Evolutionary conservation across 2,113 vertebrate genomes (phyloP).

Genomic region (Corynorhinus townsendii): DNA sequence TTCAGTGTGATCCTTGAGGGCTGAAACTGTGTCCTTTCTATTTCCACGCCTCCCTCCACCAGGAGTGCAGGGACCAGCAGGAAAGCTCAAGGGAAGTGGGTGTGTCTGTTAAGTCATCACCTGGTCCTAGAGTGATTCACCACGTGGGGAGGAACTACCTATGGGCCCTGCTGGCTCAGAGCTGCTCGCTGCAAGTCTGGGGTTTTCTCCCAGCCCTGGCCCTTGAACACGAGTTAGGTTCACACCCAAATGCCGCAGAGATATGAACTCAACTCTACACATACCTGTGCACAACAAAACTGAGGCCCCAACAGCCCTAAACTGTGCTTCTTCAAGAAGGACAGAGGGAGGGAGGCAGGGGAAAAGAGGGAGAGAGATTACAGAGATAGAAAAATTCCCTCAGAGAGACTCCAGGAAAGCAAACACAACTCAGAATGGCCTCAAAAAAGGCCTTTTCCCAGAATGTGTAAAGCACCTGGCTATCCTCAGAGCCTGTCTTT

Average conservation of each 20-base stretch:
- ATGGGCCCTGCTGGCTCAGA: background rate
- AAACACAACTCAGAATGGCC: background rate
- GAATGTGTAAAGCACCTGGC: background rate
- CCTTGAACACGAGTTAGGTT: background rate
- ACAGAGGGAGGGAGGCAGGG: rapidly evolving
- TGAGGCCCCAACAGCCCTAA: background rate
- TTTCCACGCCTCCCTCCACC: background rate
- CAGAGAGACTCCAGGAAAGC: background rate
- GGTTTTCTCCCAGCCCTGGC: background rate
- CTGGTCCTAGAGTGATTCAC: background rate
- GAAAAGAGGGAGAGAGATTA: background rate
- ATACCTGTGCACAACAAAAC: background rate
- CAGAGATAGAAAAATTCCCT: background rate
- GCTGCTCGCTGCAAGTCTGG: background rate
- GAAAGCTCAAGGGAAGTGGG: background rate
- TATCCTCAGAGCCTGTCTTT: background rate
- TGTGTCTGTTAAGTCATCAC: rapidly evolving
- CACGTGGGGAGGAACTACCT: background rate
- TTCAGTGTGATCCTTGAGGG: background rate
- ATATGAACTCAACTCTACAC: background rate
- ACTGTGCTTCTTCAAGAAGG: background rate
- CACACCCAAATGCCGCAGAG: background rate
- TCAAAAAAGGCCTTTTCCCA: background rate
- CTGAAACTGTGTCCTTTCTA: background rate
- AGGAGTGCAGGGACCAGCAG: no score